Evolutionary conservation across 1,140 invertebrate species (phyloP).

Genomic region (Arctopsyche grandis): DNA sequence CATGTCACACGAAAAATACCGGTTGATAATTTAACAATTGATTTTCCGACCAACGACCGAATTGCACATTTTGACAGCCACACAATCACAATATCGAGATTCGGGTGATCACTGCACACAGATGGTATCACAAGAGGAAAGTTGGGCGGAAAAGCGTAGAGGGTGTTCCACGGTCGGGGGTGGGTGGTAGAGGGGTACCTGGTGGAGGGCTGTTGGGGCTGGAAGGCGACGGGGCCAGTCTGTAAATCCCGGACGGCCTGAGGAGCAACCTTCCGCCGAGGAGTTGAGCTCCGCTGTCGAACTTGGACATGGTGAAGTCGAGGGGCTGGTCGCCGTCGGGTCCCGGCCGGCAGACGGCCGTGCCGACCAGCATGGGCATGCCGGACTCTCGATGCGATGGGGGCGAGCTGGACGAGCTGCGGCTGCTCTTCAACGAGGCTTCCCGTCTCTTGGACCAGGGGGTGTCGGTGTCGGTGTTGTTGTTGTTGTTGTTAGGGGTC

Average conservation of each 20-base stretch:
- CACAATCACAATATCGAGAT: neutral
- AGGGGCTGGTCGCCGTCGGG: conserved; percentile 60
- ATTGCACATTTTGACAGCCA: too few species aligned
- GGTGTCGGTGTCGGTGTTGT: conserved; percentile 38
- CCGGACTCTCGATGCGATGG: neutral
- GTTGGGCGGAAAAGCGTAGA: conserved; percentile 57
- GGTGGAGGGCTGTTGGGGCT: conserved; percentile 52
- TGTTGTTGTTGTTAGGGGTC: conserved; percentile 44
- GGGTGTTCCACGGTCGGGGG: neutral
- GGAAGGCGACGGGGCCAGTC: conserved; percentile 39
- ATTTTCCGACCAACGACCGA: too few species aligned
- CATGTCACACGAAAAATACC: too few species aligned
- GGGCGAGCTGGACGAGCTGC: neutral
- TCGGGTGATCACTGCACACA: neutral
- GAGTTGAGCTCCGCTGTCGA: conserved; percentile 58
- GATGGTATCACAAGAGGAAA: neutral
- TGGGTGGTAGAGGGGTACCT: conserved; percentile 33
- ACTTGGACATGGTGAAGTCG: conserved; percentile 65
- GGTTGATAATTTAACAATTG: too few species aligned
- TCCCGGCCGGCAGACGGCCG: conserved; percentile 53
- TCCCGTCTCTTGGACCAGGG: conserved; percentile 37
- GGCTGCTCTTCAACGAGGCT: neutral
- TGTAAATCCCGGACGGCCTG: conserved; percentile 37
- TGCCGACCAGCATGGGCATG: conserved; percentile 57
- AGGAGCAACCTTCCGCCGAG: conserved; percentile 54